Conservation (phyloP, 1,140 invertebrate genomes). For the Drosophila prosaltans region DNA sequence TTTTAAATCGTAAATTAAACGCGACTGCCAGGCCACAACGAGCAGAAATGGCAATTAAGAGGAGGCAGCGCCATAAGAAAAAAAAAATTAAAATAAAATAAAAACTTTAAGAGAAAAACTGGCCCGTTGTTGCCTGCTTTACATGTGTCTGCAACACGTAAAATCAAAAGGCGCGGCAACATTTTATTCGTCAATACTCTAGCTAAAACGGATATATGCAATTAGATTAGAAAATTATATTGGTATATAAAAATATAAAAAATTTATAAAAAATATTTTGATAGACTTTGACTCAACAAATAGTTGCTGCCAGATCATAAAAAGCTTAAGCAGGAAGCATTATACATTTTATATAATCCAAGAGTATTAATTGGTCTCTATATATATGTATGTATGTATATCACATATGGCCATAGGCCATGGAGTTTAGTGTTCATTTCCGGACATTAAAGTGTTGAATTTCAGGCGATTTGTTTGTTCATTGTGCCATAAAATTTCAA, state of each 20-base stretch:
- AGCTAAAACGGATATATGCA: conserved; percentile 1
- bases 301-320: background rate
- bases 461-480: conserved; percentile 16
- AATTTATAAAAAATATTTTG: background rate
- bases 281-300: background rate
- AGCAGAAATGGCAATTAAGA: conserved; percentile 7
- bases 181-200: background rate
- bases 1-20: conserved; percentile 17
- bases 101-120: background rate
- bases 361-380: background rate
- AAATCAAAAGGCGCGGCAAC: background rate
- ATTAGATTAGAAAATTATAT: background rate
- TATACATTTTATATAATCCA: background rate
- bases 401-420: background rate
- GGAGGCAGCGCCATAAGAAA: conserved; percentile 3
- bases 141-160: conserved; percentile 6
- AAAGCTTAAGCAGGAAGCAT: background rate
- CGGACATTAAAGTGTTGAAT: conserved; percentile 12
- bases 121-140: background rate
- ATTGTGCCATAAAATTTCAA: background rate
- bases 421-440: conserved; percentile 12
- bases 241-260: background rate
- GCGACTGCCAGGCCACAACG: conserved; percentile 1
- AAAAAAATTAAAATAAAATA: background rate
- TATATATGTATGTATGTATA: background rate